Percentiles rank a stretch among this genome's conserved stretches.
Conservation (phyloP, 2,888 invertebrate species). For the Epistrophe eligans region DNA sequence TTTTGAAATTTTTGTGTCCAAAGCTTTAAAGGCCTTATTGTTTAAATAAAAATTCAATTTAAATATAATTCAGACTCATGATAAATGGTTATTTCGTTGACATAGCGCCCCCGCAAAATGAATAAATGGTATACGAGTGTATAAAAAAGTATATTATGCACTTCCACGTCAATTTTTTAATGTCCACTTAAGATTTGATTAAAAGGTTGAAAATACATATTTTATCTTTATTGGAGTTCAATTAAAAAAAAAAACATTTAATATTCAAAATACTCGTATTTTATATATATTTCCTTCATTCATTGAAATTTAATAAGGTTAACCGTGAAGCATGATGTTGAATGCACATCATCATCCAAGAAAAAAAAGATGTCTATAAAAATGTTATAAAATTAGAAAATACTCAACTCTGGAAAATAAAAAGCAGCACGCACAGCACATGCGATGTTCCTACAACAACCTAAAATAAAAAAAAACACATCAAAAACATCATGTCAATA, state of each 20-base stretch:
- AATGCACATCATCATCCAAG: neutral
- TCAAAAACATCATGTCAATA: constrained; percentile 32
- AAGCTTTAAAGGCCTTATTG: constrained; percentile 15
- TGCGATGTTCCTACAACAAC: neutral
- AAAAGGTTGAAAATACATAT: constrained; percentile 11
- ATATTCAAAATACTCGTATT: constrained; percentile 3
- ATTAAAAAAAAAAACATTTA: constrained; percentile 16
- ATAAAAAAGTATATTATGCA: neutral
- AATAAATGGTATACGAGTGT: neutral
- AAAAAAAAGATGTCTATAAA: constrained; percentile 18
- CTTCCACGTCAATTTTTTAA: constrained; percentile 17
- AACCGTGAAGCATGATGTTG: constrained; percentile 7
- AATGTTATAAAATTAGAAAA: constrained; percentile 40
- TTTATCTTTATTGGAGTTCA: constrained; percentile 24
- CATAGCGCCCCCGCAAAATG: constrained; percentile 53
- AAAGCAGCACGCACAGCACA: constrained; percentile 20
- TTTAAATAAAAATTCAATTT: constrained; percentile 21
- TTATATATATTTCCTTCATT: neutral
- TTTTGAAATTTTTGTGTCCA: constrained; percentile 1
- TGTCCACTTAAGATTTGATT: constrained; percentile 39
- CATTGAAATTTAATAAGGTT: constrained; percentile 8
- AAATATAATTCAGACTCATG: constrained; percentile 29
- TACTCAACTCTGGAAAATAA: constrained; percentile 25
- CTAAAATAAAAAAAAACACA: constrained; percentile 10
- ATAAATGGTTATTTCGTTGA: constrained; percentile 31